Percentiles rank a stretch among this genome's conserved stretches.
phyloP scores from a whole-genome alignment of 1,140 invertebrate genomes.

The Drosophila pectinifera region DNA sequence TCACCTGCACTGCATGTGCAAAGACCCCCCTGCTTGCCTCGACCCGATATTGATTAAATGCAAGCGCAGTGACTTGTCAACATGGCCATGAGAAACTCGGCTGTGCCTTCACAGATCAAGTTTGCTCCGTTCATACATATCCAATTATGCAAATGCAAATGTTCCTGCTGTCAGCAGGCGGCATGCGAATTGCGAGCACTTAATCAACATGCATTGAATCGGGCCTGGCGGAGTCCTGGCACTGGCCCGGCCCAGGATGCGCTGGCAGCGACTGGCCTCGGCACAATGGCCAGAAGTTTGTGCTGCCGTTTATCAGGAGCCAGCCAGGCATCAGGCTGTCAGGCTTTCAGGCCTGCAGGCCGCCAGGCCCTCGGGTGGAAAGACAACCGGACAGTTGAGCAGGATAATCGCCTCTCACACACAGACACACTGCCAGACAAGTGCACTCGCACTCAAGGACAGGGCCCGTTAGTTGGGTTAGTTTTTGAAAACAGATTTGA shows the following conservation, averaged over 20 bases:
- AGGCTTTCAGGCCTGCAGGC: slow-evolving; percentile 4
- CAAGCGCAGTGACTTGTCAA: slow-evolving; percentile 54
- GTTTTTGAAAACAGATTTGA: slow-evolving; percentile 55
- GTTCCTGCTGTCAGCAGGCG: slow-evolving; percentile 54
- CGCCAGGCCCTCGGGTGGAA: not conserved
- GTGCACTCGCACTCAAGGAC: slow-evolving; percentile 1
- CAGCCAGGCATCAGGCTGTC: slow-evolving; percentile 30
- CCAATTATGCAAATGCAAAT: slow-evolving; percentile 73
- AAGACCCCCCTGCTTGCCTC: not conserved
- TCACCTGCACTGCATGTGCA: not conserved
- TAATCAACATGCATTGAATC: slow-evolving; percentile 68
- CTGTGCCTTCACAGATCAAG: slow-evolving; percentile 49
- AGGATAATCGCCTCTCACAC: slow-evolving; percentile 53
- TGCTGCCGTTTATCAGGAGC: slow-evolving; percentile 54
- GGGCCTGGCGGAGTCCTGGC: slow-evolving; percentile 4
- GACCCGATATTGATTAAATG: slow-evolving; percentile 53
- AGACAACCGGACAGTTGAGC: slow-evolving; percentile 27
- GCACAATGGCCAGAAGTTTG: slow-evolving; percentile 54
- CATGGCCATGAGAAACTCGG: slow-evolving; percentile 28
- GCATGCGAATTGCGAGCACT: slow-evolving; percentile 68
- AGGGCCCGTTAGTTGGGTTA: slow-evolving; percentile 13
- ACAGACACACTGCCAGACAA: slow-evolving; percentile 6
- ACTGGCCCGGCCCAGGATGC: slow-evolving; percentile 6
- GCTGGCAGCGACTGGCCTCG: slow-evolving; percentile 51
- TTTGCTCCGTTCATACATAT: slow-evolving; percentile 46